Base-by-base conservation (phyloP, 1,140 invertebrate genomes). In the Stegodyphus dumicola region DNA sequence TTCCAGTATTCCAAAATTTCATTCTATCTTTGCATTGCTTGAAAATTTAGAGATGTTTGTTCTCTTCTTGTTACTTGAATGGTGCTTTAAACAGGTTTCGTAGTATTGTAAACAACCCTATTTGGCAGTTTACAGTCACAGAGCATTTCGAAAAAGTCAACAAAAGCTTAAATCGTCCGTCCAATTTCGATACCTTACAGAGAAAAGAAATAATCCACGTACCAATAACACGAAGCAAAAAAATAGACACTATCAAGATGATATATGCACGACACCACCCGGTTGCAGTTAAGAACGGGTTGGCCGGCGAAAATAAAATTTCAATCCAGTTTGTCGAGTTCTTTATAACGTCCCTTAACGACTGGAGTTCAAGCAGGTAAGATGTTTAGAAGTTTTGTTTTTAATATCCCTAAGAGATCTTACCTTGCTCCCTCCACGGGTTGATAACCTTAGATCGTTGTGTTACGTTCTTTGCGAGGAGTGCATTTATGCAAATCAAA, bases 271-370 rank as follows among this genome's bases (percentile, higher is more conserved):
- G 77, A 18, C 65, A 49, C 52, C 48, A 67, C 66, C 17, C 17
- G n/a, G 66, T 13, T 53, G 53, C 18, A 17, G 17, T 64, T 48
- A 67, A 66, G 64, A 77, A 56, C 76, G 48, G 64, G 64, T 66
- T 52, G 48, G 15, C 5, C 0, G n/a, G 48, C 13, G 17, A 67
- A 77, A 76, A 76, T 56, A 77, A 77, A 77, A 77, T 67, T 77
- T 77, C 64, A 77, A 77, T 77, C 76, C 76, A 77, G 76, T 77
- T 77, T 77, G 76, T 77, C 76, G 64, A 77, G 76, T 77, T 77
- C 64, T 56, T 64, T 53, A 77, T 77, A 77, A 75, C 73, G 73
- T 75, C 73, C 49, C 76, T 48, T 77, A 67, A 67, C 60, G 76
- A 77, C 66, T 9, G 6, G 60, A 33, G 10, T 9, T 48, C 52